Base-by-base conservation (phyloP, 1,140 invertebrate species). In the Melanaphis sacchari region DNA sequence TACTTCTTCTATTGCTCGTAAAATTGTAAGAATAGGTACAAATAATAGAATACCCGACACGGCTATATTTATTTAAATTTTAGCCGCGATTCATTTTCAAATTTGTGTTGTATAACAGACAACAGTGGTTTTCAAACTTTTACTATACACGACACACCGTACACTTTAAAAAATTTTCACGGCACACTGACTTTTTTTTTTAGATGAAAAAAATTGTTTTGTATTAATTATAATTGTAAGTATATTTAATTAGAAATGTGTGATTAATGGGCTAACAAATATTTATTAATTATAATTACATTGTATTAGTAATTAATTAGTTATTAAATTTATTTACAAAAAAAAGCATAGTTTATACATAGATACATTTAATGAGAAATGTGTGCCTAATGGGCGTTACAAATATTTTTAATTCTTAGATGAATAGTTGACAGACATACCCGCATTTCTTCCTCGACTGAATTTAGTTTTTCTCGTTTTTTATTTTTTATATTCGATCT, bases 121-220 rank as follows among this genome's bases (percentile, higher is more conserved):
- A n/a, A n/a, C 41, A 43, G 41, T 43, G 41, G 41, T 43, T 43
- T 43, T 43, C 41, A 43, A 85, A 40, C 41, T 85, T 85, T 85
- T 85, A 24, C 6, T 40, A 85, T 26, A 85, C 38, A 85, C 84
- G 40, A 5, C 38, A 85, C 84, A 85, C 26, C 15, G 41, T 26
- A 85, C 41, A 38, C 41, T 85, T 85, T 8, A 85, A 38, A 85
- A 85, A 85, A 85, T 40, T 85, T 38, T 85, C 41, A 85, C 21
- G 84, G 40, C 84, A 43, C 84, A 85, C 84, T 43, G 26, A 85
- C 22, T 8, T 49, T 49, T 26, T 85, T 85, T 41, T 85, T 41
- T 26, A 85, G 38, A 85, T 85, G 41, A 85, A 43, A 21, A 85
- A 41, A 85, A 43, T 85, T 85, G 41, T 85, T 85, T 85, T 66